Base-by-base conservation (phyloP, 2,888 invertebrate genomes). In the Seladonia tumulorum region DNA sequence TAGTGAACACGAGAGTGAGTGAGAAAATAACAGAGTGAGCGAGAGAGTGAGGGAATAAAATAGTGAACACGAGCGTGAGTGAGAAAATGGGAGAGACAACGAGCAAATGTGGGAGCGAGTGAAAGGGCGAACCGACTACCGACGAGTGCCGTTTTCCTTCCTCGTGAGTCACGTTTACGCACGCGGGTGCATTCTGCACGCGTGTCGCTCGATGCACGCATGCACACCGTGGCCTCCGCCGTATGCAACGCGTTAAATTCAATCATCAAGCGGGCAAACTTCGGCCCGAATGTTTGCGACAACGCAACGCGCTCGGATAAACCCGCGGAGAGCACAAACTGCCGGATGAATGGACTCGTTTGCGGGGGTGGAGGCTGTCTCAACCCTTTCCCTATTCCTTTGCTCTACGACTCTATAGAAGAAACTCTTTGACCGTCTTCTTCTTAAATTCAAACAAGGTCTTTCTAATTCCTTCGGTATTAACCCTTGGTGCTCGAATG, bases 101-200 rank as follows among this genome's bases (percentile, higher is more conserved):
- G 53, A 53, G 53, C 53, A 10, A 22, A 22, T 8, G 3, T 10
- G 10, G 3, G 53, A 53, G 29, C 29, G 25, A 60, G 60, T 14
- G 25, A 60, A 14, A 25, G 25, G 25, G 14, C 25, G 60, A 25
- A 60, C 60, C 70, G 18, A 68, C 16, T 1, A n/a, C 4, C 35
- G 16, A 53, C 72, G 63, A 79, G 78, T 71, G 60, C 25, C 29
- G 74, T 79, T 70, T 82, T 70, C 82, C 79, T 79, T 25, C 16
- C 45, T 25, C 42, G 75, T 85, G 84, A 83, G 75, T 85, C 84
- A 85, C 74, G 84, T 71, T 60, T 35, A 39, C 68, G 39, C 82
- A 29, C 66, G 74, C 73, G 76, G n/a, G 18, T 71, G 83, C 68
- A 39, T 39, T 68, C 35, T 39, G 39, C 70, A 25, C 66, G 74